phyloP scores from a whole-genome alignment of 2,113 vertebrate genomes.

The Dromiciops gliroides region DNA sequence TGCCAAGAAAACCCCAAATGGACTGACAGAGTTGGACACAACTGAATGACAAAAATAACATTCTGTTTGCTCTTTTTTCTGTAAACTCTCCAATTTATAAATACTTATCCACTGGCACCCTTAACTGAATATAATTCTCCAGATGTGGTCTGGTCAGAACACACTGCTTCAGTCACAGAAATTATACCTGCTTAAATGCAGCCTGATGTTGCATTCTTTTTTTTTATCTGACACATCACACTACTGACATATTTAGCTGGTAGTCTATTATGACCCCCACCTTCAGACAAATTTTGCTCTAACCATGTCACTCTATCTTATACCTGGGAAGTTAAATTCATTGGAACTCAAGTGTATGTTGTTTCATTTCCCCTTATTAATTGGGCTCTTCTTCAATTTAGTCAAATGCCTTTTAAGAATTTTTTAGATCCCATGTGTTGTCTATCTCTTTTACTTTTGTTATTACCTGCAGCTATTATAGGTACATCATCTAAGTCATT shows the following conservation, averaged over 20 bases:
- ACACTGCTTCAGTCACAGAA: background rate
- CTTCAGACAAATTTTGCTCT: background rate
- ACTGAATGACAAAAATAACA: background rate
- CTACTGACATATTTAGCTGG: background rate
- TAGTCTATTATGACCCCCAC: background rate
- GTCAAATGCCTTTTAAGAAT: background rate
- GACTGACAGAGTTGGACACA: background rate
- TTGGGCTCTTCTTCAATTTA: background rate
- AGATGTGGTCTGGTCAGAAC: background rate
- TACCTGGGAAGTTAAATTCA: background rate
- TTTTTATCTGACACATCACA: background rate
- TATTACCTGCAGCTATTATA: background rate
- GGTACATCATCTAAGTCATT: background rate
- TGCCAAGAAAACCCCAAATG: background rate
- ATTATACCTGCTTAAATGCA: background rate
- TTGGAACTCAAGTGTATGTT: background rate
- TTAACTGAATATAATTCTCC: background rate
- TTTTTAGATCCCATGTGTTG: background rate
- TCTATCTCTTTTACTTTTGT: background rate
- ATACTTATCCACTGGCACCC: background rate
- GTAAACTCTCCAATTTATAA: background rate
- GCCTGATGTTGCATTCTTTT: background rate
- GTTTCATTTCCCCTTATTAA: background rate
- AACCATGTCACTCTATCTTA: background rate
- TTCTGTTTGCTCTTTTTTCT: background rate